Conservation (phyloP, 1,140 invertebrate species). For the Heliconius melpomene region DNA sequence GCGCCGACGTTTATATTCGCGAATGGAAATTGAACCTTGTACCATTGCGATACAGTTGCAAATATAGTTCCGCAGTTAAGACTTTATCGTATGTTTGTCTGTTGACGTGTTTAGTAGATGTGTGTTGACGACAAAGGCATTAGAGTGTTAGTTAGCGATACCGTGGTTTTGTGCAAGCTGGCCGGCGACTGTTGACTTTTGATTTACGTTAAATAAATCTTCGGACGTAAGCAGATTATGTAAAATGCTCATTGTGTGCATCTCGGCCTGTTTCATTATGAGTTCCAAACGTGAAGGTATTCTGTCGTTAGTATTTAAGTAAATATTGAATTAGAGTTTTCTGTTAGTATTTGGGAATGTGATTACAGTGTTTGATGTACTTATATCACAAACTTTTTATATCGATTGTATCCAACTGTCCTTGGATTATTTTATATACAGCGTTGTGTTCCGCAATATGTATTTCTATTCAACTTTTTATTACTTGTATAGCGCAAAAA, state of each 20-base stretch:
- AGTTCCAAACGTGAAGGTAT: conserved; percentile 11
- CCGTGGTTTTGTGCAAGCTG: conserved; percentile 72
- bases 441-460: too few species aligned
- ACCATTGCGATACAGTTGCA: conserved; percentile 2
- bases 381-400: too few species aligned
- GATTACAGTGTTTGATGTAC: background rate
- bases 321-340: conserved; percentile 4
- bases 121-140: conserved; percentile 75
- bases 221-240: conserved; percentile 56
- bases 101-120: conserved; percentile 61
- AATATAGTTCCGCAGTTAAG: conserved; percentile 37
- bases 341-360: background rate
- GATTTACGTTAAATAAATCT: conserved; percentile 70
- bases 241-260: conserved; percentile 40
- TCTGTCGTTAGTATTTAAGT: conserved; percentile 15
- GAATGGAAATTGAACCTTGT: conserved; percentile 45
- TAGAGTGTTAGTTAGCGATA: conserved; percentile 71
- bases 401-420: background rate
- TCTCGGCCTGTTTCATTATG: conserved; percentile 1
- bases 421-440: background rate
- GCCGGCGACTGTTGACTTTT: conserved; percentile 59
- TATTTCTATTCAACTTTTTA: too few species aligned
- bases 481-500: too few species aligned
- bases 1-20: conserved; percentile 50
- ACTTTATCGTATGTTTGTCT: conserved; percentile 36